Base-by-base conservation (phyloP, 2,113 vertebrate genomes). In the Syrrhaptes paradoxus region DNA sequence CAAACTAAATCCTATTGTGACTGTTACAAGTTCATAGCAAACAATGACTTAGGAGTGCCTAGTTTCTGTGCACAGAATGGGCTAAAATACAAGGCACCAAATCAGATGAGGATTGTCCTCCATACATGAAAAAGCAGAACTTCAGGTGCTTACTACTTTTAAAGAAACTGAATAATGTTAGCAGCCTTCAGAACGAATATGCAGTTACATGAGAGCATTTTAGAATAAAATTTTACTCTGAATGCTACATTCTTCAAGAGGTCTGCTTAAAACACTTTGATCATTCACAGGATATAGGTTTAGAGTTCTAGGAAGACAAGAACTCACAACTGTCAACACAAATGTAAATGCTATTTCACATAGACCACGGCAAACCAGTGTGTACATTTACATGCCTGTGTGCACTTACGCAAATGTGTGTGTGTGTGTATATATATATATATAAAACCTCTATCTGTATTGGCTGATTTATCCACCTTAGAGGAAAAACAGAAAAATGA, bases 351-450 rank as follows among this genome's bases (percentile, higher is more conserved):
- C 2, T 57, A 51, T 77, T 89, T 74, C n/a, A 58, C 16, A 61
- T 0, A 70, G 13, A 57, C 6, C 26, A 85, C 4, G 6, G 22
- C 11, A 93, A 81, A 89, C 5, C 25, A 41, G 13, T 25, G 6
- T 8, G 9, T 17, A 22, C 22, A 29, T 43, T 13, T 24, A 21
- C 54, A 13, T 26, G 25, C 25, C 2, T 13, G 17, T 32, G 21
- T 12, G 4, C 38, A 41, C 38, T 41, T 10, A 6, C 3, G 6
- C 3, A 7, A 7, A 16, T 7, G 2, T 6, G 3, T 15, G 5
- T 26, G 16, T 31, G 13, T 13, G 1, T 31, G 5, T 13, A 7
- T 7, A 24, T 25, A 11, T 17, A 29, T 51, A 52, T 7, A 54
- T 31, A 38, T 19, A 19, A 46, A 7, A 43, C 17, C 68, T 13